Conservation (phyloP, 2,888 invertebrate genomes). For the Amphimallon solstitiale region DNA sequence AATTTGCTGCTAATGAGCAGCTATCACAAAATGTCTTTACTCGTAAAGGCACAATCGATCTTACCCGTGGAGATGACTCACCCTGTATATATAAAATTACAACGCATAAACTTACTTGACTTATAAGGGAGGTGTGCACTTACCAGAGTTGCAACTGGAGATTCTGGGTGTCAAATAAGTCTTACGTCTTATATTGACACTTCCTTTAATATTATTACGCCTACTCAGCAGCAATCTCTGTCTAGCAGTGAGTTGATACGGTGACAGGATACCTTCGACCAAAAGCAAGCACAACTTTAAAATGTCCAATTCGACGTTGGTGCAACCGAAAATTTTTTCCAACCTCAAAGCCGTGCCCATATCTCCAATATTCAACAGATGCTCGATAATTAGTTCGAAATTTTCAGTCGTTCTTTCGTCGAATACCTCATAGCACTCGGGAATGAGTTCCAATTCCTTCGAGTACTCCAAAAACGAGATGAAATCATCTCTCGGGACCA, state of each 20-base stretch:
- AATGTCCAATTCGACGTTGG: conserved; percentile 67
- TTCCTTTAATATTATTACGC: conserved; percentile 46
- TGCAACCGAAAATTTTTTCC: conserved; percentile 65
- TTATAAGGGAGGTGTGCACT: conserved; percentile 52
- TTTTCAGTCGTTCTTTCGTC: conserved; percentile 62
- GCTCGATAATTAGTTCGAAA: conserved; percentile 66
- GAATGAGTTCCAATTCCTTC: conserved; percentile 14
- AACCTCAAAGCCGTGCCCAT: conserved; percentile 71
- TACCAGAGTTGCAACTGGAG: conserved; percentile 55
- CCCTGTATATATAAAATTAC: too few relatives aligned
- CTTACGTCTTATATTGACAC: conserved; percentile 59
- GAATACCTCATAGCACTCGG: conserved; percentile 46
- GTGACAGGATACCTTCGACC: conserved; percentile 72
- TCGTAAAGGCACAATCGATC: too few relatives aligned
- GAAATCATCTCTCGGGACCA: not conserved
- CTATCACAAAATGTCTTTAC: too few relatives aligned
- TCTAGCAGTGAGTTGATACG: conserved; percentile 72
- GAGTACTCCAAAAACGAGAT: conserved; percentile 8
- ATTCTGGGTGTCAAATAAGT: conserved; percentile 56
- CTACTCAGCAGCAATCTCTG: conserved; percentile 68
- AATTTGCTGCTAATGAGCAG: too few relatives aligned
- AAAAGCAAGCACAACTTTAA: conserved; percentile 71
- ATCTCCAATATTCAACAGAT: conserved; percentile 68
- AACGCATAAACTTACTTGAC: too few relatives aligned
- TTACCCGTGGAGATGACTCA: too few relatives aligned